These are phyloP conservation scores for Zootoca vivipara DNA, from an alignment of 2,113 vertebrate species.

Conservation along the genomic window DNA sequence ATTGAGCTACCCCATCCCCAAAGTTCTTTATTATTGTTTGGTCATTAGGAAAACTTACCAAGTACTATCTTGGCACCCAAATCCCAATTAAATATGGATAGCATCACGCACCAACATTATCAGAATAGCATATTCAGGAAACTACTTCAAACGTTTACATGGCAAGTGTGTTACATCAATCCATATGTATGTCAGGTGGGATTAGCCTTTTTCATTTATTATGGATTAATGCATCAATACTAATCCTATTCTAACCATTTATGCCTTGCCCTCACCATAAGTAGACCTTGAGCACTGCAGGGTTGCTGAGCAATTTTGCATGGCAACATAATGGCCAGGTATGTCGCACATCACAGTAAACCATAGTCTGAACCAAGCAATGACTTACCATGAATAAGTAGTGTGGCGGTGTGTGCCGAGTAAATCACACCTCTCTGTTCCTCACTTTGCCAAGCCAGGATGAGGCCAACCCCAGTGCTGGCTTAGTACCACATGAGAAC, in stretches of 20 bases:
- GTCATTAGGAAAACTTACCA: neutral
- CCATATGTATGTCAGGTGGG: neutral
- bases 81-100: neutral
- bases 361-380: too few species aligned
- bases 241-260: neutral
- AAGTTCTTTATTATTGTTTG: neutral
- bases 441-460: too few species aligned
- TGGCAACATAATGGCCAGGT: too few species aligned
- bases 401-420: too few species aligned
- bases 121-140: neutral
- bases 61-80: neutral
- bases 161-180: neutral
- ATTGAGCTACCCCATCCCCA: neutral
- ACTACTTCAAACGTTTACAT: neutral
- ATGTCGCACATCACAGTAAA: too few species aligned
- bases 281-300: neutral
- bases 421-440: too few species aligned
- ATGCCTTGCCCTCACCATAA: neutral
- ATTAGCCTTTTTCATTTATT: neutral
- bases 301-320: neutral
- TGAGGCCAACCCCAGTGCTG: too few species aligned
- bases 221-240: neutral
- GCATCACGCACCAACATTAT: neutral
- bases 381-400: too few species aligned
- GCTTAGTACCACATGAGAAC: too few species aligned